These are phyloP conservation scores for Onthophagus sagittarius DNA, from an alignment of 2,888 invertebrate genomes.

Conservation along the genomic window DNA sequence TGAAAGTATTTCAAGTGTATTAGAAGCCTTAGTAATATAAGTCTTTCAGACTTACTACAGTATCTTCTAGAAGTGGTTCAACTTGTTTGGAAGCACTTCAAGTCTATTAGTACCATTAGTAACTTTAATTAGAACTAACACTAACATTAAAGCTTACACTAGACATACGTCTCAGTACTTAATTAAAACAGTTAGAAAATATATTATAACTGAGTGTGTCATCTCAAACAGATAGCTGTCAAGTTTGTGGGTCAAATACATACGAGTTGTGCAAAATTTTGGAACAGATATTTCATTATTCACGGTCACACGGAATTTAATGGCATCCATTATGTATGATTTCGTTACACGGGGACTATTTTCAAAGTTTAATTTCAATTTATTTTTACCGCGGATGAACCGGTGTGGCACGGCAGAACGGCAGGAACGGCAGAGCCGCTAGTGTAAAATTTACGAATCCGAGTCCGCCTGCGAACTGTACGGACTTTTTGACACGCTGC, in stretches of 20 bases:
- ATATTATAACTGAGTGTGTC: neutral
- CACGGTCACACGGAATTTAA: neutral
- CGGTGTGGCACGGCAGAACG: too few relatives aligned
- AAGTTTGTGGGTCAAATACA: neutral
- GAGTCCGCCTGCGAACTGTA: neutral
- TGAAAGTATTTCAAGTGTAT: too few relatives aligned
- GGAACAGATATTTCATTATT: neutral
- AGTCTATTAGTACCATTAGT: too few relatives aligned
- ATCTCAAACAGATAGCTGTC: neutral
- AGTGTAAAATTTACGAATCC: neutral
- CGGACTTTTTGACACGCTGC: neutral
- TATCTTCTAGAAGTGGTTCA: too few relatives aligned
- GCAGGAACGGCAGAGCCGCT: neutral
- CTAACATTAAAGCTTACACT: too few relatives aligned
- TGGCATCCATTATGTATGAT: neutral
- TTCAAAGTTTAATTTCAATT: neutral
- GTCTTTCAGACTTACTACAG: too few relatives aligned
- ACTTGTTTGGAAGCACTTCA: too few relatives aligned
- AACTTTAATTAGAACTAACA: too few relatives aligned
- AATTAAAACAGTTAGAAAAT: too few relatives aligned
- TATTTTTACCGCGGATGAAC: neutral
- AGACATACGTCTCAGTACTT: too few relatives aligned
- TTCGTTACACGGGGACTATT: neutral
- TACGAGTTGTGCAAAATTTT: neutral
- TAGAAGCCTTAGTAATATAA: too few relatives aligned